These are phyloP conservation scores for Antheraea yamamai DNA, from an alignment of 2,888 invertebrate genomes.

Conservation along the genomic window DNA sequence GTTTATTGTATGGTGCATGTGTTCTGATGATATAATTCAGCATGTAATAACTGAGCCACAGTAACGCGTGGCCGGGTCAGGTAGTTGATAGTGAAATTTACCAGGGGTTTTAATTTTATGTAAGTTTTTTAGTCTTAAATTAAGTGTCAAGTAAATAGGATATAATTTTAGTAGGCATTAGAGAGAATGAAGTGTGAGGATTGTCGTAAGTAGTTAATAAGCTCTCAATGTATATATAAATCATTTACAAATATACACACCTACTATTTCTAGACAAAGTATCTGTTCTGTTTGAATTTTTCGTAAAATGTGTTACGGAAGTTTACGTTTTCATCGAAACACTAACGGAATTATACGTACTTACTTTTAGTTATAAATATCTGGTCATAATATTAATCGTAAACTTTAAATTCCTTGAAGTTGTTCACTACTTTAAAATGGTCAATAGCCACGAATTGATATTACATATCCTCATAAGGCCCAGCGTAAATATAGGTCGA, in stretches of 20 bases:
- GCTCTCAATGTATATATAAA: background rate
- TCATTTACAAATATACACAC: background rate
- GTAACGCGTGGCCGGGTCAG: too few species aligned
- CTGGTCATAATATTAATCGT: background rate
- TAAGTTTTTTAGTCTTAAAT: background rate
- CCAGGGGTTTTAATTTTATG: background rate
- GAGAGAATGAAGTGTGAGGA: background rate
- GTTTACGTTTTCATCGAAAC: slow-evolving; percentile 13
- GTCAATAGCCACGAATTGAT: background rate
- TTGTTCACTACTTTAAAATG: background rate
- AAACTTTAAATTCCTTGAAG: background rate
- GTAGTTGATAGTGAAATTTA: background rate
- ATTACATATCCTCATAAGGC: too few species aligned
- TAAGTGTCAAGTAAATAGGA: background rate
- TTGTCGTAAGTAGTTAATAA: background rate
- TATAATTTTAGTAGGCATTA: background rate
- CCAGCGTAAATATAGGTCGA: too few species aligned
- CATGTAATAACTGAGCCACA: too few species aligned
- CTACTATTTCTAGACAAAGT: background rate
- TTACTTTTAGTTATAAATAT: background rate
- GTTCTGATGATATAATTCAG: too few species aligned
- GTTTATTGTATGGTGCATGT: too few species aligned
- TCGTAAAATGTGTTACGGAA: slow-evolving; percentile 11
- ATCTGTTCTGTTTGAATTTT: background rate
- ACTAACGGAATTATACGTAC: background rate